These are phyloP conservation scores for Synergus laeviventris DNA, from an alignment of 2,888 invertebrate species.

Conservation along the genomic window DNA sequence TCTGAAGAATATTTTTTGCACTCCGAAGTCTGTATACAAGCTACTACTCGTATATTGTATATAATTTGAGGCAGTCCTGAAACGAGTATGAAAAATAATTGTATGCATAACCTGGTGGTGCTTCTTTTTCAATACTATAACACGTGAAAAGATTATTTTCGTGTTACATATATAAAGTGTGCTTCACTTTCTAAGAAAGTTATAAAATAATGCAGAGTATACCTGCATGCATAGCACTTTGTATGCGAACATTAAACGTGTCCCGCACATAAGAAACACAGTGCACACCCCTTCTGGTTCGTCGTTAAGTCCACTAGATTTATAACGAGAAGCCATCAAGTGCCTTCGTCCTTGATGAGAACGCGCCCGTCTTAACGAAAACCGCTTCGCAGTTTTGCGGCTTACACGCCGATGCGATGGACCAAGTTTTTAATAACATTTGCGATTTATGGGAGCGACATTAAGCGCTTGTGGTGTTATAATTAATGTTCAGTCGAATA, in stretches of 20 bases:
- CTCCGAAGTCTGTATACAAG: too few species aligned
- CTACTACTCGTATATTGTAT: background rate
- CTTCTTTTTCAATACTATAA: background rate
- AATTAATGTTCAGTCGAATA: slow-evolving; percentile 32
- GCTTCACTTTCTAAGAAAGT: slow-evolving; percentile 23
- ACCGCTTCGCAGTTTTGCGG: slow-evolving; percentile 44
- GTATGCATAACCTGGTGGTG: background rate
- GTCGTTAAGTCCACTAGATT: slow-evolving; percentile 62
- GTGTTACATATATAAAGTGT: background rate
- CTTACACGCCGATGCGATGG: slow-evolving; percentile 46
- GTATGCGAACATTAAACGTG: slow-evolving; percentile 58
- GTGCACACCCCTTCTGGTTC: slow-evolving; percentile 44
- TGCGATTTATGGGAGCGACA: slow-evolving; percentile 34
- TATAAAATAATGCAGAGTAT: slow-evolving; percentile 1
- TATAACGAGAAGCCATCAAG: slow-evolving; percentile 60
- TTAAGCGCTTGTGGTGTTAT: slow-evolving; percentile 30
- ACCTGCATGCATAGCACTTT: slow-evolving; percentile 16
- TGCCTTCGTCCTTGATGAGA: slow-evolving; percentile 50
- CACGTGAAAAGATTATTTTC: slow-evolving; percentile 2
- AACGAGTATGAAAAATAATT: background rate
- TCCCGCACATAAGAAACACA: slow-evolving; percentile 54
- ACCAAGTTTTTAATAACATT: slow-evolving; percentile 30
- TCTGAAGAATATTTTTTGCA: too few species aligned
- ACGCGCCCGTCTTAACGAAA: slow-evolving; percentile 49
- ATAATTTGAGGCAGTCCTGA: background rate